Evolutionary conservation across 2,797 vertebrate genomes (phyloP), one percentile per base, ranked within the genome.

Genomic region (Harpagifer antarcticus): DNA sequence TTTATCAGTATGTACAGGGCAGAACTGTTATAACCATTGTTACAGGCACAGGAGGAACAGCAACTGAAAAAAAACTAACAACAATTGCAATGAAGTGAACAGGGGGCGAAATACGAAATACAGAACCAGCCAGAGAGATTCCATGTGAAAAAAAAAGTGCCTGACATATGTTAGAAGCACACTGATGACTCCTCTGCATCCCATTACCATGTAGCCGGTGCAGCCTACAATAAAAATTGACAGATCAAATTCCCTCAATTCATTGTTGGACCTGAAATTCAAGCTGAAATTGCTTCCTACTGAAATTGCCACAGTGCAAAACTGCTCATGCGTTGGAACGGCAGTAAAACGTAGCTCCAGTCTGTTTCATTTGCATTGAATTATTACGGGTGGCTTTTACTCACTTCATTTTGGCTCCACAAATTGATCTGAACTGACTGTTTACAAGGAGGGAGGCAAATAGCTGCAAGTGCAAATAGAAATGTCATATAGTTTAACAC

Each of bases 231-330:
- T 70, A 74, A 72, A 79, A 70, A 76, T n/a, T 20, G 63, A 71
- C 77, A 54, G 75, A 69, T 63, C 64, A 65, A 68, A 77, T 69
- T 72, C 59, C 50, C 17, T 65, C 70, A 2, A 72, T 76, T 79
- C 68, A 70, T 59, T 45, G 65, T 69, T 71, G 61, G 55, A 70
- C 59, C 66, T 62, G 52, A 83, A 81, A 78, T 69, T 81, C 56
- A 57, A 74, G 72, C 72, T 63, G 66, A 81, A 87, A 87, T 83
- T 68, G 73, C 71, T 61, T 84, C 75, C 64, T 63, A 49, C 53
- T 43, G 70, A 45, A 84, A 87, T 75, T 75, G 74, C 81, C 50
- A 9, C 23, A 0, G 74, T 49, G 68, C 71, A 63, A 72, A 83
- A 79, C 33, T 55, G 50, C 56, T 71, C 66, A 69, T 3, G 65